A percentile compares a stretch with the other conserved stretches of the same genome.
Conservation (phyloP, 2,113 vertebrate genomes). For the Nycticorax nycticorax region DNA sequence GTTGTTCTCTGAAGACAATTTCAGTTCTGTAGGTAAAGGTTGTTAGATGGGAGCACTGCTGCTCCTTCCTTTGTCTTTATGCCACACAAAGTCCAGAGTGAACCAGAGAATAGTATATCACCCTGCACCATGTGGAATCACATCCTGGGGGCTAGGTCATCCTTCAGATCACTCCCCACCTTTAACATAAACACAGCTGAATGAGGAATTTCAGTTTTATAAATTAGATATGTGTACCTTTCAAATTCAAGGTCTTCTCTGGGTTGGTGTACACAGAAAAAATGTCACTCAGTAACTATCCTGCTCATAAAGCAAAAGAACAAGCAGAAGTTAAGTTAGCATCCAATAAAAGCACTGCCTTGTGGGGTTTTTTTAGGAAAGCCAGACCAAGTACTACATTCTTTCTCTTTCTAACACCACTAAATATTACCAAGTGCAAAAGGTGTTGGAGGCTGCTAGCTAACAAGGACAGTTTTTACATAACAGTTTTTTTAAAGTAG, state of each 20-base stretch:
- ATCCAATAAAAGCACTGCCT: background rate
- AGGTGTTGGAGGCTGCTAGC: accelerated
- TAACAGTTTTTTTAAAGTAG: background rate
- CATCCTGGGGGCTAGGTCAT: background rate
- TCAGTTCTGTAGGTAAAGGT: background rate
- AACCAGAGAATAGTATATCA: background rate
- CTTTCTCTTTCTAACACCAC: background rate
- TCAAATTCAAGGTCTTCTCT: background rate
- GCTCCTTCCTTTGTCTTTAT: background rate
- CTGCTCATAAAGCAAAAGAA: background rate
- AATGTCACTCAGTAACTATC: background rate
- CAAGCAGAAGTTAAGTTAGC: background rate
- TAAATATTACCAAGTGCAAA: background rate
- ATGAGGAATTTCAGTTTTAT: background rate
- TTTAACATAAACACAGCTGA: background rate
- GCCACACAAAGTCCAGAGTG: background rate
- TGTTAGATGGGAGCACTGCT: background rate
- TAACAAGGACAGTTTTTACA: background rate
- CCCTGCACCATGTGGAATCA: background rate
- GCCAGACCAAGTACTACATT: background rate
- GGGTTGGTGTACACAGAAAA: background rate
- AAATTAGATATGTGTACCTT: background rate
- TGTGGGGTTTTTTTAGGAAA: background rate
- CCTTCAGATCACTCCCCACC: background rate
- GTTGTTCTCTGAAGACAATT: background rate